phyloP scores from a whole-genome alignment of 2,113 vertebrate genomes.

The Pseudopodoces humilis region DNA sequence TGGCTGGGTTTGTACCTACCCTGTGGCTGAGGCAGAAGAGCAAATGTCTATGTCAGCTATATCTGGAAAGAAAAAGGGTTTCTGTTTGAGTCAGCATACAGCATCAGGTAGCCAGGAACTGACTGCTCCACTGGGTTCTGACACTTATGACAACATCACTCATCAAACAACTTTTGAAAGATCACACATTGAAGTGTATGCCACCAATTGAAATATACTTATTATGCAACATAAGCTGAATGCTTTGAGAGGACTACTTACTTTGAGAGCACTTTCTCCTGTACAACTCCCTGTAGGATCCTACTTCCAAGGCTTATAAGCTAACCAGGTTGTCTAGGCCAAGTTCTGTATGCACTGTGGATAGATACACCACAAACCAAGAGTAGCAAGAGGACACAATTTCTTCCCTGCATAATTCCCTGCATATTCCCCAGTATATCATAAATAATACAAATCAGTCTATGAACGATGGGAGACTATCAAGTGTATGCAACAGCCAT shows the following conservation, averaged over 20 bases:
- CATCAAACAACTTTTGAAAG: neutral
- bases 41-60: neutral
- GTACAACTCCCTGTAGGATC: neutral
- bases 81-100: neutral
- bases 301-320: neutral
- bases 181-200: neutral
- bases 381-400: neutral
- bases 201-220: neutral
- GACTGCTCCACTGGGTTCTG: neutral
- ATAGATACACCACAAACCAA: neutral
- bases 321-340: neutral
- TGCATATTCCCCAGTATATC: neutral
- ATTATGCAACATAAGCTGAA: neutral
- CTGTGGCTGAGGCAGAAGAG: neutral
- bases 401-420: neutral
- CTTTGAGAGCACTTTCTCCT: neutral
- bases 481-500: neutral
- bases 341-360: neutral
- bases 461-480: neutral
- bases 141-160: neutral
- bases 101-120: neutral
- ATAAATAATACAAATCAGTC: neutral
- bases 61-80: neutral
- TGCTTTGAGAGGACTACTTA: neutral
- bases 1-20: neutral